Evolutionary conservation across 2,113 vertebrate genomes (phyloP).

Genomic region (Siniperca knerii): DNA sequence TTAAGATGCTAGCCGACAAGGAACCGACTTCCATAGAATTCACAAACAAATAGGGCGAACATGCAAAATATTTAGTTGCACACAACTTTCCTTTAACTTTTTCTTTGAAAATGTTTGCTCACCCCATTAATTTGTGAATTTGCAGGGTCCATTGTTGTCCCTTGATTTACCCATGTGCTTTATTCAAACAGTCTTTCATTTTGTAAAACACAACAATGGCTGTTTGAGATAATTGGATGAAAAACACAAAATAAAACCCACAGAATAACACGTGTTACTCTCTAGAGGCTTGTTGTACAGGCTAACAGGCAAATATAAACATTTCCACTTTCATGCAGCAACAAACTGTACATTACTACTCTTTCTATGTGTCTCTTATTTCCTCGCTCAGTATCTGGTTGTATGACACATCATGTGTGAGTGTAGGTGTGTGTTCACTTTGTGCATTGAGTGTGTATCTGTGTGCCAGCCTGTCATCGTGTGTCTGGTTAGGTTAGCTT

Average conservation of each 20-base stretch:
- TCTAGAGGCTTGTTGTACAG: not conserved
- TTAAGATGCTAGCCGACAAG: not conserved
- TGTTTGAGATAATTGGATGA: not conserved
- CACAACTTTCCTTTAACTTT: not conserved
- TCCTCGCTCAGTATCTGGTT: slow-evolving; percentile 8
- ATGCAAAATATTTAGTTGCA: not conserved
- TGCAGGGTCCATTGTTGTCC: not conserved
- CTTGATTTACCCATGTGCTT: not conserved
- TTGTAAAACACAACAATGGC: not conserved
- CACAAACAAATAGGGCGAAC: not conserved
- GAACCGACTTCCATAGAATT: not conserved
- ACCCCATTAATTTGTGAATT: not conserved
- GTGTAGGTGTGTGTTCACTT: slow-evolving; percentile 13
- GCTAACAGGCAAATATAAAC: not conserved
- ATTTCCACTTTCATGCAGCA: not conserved
- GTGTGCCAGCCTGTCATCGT: slow-evolving; percentile 25
- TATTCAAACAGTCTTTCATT: not conserved
- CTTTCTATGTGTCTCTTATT: not conserved
- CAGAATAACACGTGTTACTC: not conserved
- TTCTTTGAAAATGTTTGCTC: not conserved
- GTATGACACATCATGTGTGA: slow-evolving; percentile 20
- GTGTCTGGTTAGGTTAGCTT: slow-evolving; percentile 1
- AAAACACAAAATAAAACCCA: not conserved
- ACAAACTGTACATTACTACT: not conserved
- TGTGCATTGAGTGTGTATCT: slow-evolving; percentile 18